Percentiles rank a stretch among this genome's conserved stretches.
Evolutionary conservation across 2,113 vertebrate species (phyloP).

Genomic region (Phylloscopus trochiloides): DNA sequence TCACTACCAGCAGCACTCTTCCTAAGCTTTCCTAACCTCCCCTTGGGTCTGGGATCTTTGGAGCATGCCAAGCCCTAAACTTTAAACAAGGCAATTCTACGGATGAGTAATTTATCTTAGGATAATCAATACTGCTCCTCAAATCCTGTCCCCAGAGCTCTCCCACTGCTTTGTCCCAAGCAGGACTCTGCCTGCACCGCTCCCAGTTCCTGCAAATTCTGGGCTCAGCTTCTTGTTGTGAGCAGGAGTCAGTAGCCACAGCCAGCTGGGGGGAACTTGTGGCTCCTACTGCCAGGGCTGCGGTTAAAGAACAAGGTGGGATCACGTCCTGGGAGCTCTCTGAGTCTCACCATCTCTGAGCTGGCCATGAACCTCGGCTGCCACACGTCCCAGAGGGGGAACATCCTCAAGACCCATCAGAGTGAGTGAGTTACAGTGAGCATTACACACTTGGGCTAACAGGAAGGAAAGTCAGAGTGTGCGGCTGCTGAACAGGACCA

Average conservation of each 20-base stretch:
- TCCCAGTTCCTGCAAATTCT: not conserved
- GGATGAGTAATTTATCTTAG: not conserved
- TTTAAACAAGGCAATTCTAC: not conserved
- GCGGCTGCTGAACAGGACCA: not conserved
- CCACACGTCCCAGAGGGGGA: accelerated
- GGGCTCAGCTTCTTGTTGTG: not conserved
- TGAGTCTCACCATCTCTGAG: not conserved
- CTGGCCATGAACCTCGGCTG: accelerated
- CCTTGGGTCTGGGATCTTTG: not conserved
- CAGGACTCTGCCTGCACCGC: not conserved
- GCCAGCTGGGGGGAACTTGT: not conserved
- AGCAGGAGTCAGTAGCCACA: not conserved
- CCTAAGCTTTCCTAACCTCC: not conserved
- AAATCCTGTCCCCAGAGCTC: not conserved
- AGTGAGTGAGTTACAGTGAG: not conserved
- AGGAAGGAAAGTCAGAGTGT: not conserved
- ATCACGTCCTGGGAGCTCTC: not conserved
- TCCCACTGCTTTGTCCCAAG: not conserved
- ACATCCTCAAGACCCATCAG: not conserved
- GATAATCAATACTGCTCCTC: not conserved
- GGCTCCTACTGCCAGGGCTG: not conserved
- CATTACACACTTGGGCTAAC: not conserved
- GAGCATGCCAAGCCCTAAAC: not conserved
- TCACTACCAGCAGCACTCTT: not conserved
- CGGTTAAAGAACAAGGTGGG: not conserved